A percentile compares a stretch with the other conserved stretches of the same genome.
These are phyloP conservation scores for Tyria jacobaeae DNA, from an alignment of 2,888 invertebrate genomes.

Conservation along the genomic window DNA sequence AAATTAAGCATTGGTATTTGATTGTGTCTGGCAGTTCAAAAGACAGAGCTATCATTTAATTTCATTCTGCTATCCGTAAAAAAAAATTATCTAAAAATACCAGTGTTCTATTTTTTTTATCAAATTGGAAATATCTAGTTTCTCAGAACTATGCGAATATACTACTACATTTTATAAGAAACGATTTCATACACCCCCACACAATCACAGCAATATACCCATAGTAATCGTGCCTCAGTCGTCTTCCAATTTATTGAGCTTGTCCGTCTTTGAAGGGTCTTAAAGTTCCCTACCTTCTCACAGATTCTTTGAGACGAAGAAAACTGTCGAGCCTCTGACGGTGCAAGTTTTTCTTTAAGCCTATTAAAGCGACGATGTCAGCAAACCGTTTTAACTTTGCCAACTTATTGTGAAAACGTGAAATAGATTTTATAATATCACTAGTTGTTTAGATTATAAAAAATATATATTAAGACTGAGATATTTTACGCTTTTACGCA, in stretches of 20 bases:
- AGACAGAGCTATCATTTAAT: too few relatives aligned
- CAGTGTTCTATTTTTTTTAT: neutral
- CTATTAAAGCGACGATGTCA: conserved; percentile 16
- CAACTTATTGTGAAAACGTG: neutral
- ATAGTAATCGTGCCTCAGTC: conserved; percentile 61
- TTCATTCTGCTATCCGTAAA: too few relatives aligned
- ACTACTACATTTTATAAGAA: neutral
- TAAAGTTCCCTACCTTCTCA: conserved; percentile 73
- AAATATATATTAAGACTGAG: neutral
- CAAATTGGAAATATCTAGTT: neutral
- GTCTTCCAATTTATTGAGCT: conserved; percentile 82
- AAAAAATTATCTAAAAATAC: neutral
- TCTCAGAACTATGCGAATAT: neutral
- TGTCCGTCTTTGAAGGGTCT: conserved; percentile 77
- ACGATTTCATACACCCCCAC: conserved; percentile 10
- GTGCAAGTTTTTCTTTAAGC: conserved; percentile 29
- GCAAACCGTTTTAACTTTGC: conserved; percentile 7
- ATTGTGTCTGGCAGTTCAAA: too few relatives aligned
- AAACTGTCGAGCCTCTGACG: conserved; percentile 54
- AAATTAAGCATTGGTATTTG: too few relatives aligned
- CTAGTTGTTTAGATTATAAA: neutral
- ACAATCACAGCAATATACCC: conserved; percentile 31
- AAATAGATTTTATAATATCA: neutral
- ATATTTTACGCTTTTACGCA: too few relatives aligned
- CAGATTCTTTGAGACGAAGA: conserved; percentile 46